Percentiles rank a stretch among this genome's conserved stretches.
These are phyloP conservation scores for Barypeithes pellucidus DNA, from an alignment of 2,888 invertebrate genomes.

Conservation along the genomic window DNA sequence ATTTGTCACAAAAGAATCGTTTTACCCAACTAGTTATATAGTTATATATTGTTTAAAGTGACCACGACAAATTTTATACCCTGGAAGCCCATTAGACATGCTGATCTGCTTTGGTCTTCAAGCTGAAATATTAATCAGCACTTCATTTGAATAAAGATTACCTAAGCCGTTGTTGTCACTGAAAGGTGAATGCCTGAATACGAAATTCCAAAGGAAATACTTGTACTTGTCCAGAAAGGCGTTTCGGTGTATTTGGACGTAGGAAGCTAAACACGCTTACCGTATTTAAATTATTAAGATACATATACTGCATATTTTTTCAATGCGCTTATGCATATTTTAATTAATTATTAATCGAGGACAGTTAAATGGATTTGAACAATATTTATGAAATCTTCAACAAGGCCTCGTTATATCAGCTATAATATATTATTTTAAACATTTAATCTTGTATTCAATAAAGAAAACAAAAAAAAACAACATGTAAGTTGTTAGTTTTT, in stretches of 20 bases:
- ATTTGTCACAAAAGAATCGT: too few species aligned
- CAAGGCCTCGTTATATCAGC: too few species aligned
- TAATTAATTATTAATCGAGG: too few species aligned
- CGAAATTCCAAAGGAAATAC: slow-evolving; percentile 42
- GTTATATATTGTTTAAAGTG: not conserved
- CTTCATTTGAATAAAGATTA: slow-evolving; percentile 51
- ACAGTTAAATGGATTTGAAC: too few species aligned
- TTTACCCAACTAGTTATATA: too few species aligned
- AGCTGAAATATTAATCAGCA: slow-evolving; percentile 46
- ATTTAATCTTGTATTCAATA: too few species aligned
- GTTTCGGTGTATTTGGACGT: slow-evolving; percentile 44
- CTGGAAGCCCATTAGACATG: slow-evolving; percentile 35
- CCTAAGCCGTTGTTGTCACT: slow-evolving; percentile 43
- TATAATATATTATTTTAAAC: too few species aligned
- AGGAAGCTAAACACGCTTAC: slow-evolving; percentile 41
- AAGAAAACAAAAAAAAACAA: too few species aligned
- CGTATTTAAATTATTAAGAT: slow-evolving; percentile 24
- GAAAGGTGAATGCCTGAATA: slow-evolving; percentile 50
- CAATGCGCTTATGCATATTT: not conserved
- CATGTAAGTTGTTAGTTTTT: too few species aligned
- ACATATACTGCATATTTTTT: not conserved
- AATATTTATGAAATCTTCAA: too few species aligned
- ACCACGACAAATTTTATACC: not conserved
- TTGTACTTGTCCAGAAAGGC: slow-evolving; percentile 37
- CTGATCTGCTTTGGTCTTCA: slow-evolving; percentile 37